Percentiles rank a stretch among this genome's conserved stretches.
These are phyloP conservation scores for Neoascia interrupta DNA, from an alignment of 2,888 invertebrate genomes.

Conservation along the genomic window DNA sequence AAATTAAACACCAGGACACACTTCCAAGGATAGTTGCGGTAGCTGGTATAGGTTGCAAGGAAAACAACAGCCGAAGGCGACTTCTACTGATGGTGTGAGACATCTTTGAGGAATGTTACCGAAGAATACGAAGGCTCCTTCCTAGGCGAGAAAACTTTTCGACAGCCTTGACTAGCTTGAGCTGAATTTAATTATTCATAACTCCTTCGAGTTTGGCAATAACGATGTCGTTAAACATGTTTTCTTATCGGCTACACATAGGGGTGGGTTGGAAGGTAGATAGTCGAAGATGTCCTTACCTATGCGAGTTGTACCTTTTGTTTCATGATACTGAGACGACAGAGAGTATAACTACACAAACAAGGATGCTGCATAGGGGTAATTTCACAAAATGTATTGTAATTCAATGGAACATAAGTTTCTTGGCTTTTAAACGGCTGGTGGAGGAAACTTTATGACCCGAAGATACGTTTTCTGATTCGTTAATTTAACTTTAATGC, in stretches of 20 bases:
- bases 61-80: conserved; percentile 25
- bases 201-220: conserved; percentile 75
- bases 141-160: conserved; percentile 47
- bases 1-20: conserved; percentile 68
- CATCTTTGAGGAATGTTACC: conserved; percentile 58
- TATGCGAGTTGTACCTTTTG: conserved; percentile 54
- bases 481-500: conserved; percentile 63
- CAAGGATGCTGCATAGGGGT: conserved; percentile 39
- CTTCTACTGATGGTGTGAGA: conserved; percentile 28
- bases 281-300: conserved; percentile 11
- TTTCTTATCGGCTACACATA: conserved; percentile 73
- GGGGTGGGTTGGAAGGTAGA: background rate
- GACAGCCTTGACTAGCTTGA: conserved; percentile 57
- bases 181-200: conserved; percentile 79
- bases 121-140: no score
- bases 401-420: conserved; percentile 65
- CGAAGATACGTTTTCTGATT: conserved; percentile 43
- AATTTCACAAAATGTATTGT: conserved; percentile 58
- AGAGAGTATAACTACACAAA: conserved; percentile 41
- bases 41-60: conserved; percentile 28
- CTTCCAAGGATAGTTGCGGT: conserved; percentile 21
- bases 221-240: conserved; percentile 79
- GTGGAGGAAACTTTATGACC: conserved; percentile 44
- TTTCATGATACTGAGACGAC: conserved; percentile 54
- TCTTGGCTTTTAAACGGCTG: conserved; percentile 29